phyloP scores from a whole-genome alignment of 2,113 vertebrate genomes.

The Zosterops japonicus region DNA sequence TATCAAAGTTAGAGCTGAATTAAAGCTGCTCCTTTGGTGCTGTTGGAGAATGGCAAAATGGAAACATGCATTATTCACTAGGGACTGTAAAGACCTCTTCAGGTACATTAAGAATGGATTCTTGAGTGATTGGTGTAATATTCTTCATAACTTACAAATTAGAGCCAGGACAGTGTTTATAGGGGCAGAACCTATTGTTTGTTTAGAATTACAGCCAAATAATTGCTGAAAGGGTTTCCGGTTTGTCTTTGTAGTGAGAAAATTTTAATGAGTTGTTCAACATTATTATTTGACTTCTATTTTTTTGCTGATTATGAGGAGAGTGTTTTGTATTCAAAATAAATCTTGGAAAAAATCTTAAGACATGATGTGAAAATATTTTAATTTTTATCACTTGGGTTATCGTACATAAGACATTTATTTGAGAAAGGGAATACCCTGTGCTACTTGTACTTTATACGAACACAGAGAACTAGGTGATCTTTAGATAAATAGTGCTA shows the following conservation, averaged over 20 bases:
- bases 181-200: neutral
- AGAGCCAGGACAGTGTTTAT: neutral
- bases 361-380: neutral
- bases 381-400: neutral
- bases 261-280: neutral
- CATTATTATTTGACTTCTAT: neutral
- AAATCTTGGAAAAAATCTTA: neutral
- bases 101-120: neutral
- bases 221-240: neutral
- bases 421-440: neutral
- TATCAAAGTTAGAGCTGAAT: neutral
- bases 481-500: neutral
- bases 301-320: neutral
- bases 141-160: neutral
- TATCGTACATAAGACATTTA: neutral
- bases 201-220: slow-evolving; percentile 16
- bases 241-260: neutral
- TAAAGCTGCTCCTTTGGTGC: neutral
- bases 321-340: neutral
- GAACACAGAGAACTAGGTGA: neutral
- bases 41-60: neutral
- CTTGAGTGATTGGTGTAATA: neutral
- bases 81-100: neutral
- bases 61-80: neutral
- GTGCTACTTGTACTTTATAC: neutral